Evolutionary conservation across 2,113 vertebrate genomes (phyloP).

Genomic region (Cygnus buccinator): DNA sequence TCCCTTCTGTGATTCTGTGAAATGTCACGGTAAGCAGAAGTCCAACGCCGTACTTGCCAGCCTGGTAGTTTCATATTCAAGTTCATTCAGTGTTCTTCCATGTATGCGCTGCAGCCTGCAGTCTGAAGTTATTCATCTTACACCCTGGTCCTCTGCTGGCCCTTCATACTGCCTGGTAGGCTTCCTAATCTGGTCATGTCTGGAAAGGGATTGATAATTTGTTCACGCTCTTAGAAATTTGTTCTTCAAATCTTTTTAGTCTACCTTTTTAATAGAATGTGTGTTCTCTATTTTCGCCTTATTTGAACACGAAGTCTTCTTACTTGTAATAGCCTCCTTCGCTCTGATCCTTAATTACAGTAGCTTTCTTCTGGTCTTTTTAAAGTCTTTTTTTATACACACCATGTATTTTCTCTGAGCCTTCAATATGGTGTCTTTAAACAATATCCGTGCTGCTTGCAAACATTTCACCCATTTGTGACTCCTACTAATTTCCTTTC

Average conservation of each 20-base stretch:
- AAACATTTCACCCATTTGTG: slow-evolving; percentile 34
- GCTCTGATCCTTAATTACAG: slow-evolving; percentile 62
- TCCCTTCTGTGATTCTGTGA: neutral
- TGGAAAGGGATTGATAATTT: slow-evolving; percentile 37
- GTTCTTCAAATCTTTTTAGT: slow-evolving; percentile 44
- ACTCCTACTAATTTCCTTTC: slow-evolving; percentile 40
- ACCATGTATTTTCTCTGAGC: slow-evolving; percentile 5
- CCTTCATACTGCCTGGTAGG: neutral
- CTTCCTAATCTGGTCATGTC: slow-evolving; percentile 3
- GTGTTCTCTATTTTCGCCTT: slow-evolving; percentile 14
- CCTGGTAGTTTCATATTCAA: neutral
- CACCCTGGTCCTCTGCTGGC: neutral
- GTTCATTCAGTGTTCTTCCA: neutral
- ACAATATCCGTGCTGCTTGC: slow-evolving; percentile 50
- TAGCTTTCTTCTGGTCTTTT: slow-evolving; percentile 57
- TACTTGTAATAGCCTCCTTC: slow-evolving; percentile 51
- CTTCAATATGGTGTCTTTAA: slow-evolving; percentile 52
- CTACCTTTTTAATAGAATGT: slow-evolving; percentile 52
- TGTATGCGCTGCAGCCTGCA: rapidly evolving
- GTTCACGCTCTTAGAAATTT: neutral
- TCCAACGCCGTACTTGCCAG: neutral
- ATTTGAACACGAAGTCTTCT: slow-evolving; percentile 53
- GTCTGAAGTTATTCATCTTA: neutral
- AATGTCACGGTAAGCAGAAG: neutral
- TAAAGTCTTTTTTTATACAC: slow-evolving; percentile 44